Conservation (phyloP, 30 jellyfish, hydroid and myxozoan genomes). For the Sanderia malayensis region DNA sequence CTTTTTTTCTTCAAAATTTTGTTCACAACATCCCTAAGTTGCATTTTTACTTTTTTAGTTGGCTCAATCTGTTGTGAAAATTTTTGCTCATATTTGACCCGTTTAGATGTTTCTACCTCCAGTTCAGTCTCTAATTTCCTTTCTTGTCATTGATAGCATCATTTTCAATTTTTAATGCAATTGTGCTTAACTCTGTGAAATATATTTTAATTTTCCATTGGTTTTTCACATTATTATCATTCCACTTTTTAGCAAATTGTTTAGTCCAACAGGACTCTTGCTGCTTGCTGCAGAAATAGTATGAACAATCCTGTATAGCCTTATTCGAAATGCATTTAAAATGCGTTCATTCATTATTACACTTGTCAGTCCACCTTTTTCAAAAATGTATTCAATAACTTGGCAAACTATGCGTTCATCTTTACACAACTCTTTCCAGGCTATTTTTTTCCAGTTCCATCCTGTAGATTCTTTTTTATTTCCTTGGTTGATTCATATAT, state of each 20-base stretch:
- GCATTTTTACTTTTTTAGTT: neutral
- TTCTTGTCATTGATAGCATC: neutral
- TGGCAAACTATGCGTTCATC: too few species aligned
- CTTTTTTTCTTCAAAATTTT: neutral
- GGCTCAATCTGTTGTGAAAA: neutral
- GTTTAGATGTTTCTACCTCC: neutral
- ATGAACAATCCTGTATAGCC: neutral
- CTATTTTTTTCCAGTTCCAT: too few species aligned
- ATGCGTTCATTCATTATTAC: neutral
- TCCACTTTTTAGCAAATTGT: neutral
- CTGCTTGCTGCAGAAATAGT: neutral
- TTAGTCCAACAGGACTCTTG: neutral
- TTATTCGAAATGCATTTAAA: neutral
- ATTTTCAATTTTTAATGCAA: neutral
- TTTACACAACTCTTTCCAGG: too few species aligned
- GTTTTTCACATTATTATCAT: neutral
- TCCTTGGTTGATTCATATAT: too few species aligned
- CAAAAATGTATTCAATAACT: too few species aligned
- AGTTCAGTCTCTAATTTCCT: neutral
- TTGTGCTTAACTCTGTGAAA: neutral
- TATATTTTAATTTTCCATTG: neutral
- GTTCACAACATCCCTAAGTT: neutral
- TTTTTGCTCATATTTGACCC: neutral
- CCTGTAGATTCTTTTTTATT: too few species aligned
- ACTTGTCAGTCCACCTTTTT: neutral